Evolutionary conservation across 2,113 vertebrate species (phyloP).

Genomic region (Corvus moneduloides): DNA sequence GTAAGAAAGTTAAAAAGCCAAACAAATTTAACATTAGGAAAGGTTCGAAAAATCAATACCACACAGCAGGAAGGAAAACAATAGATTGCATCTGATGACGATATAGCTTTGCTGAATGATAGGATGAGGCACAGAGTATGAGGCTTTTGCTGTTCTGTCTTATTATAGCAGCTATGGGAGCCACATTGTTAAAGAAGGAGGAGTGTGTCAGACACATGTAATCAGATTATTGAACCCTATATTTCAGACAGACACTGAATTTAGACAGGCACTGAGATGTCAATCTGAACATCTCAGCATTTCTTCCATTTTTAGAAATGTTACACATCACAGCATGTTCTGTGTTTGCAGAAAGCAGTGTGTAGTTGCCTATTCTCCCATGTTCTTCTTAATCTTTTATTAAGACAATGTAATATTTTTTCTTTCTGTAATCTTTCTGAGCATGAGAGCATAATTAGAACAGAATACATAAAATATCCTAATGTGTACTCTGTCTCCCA

Average conservation of each 20-base stretch:
- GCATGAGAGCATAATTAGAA: neutral
- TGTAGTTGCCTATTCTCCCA: neutral
- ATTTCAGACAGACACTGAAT: conserved; percentile 17
- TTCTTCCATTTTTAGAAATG: neutral
- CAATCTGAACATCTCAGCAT: neutral
- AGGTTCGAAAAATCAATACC: conserved; percentile 62
- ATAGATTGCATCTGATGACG: conserved; percentile 5
- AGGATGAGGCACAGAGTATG: neutral
- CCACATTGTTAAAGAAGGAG: neutral
- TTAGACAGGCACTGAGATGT: conserved; percentile 20
- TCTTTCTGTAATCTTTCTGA: neutral
- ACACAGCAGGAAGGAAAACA: conserved; percentile 41
- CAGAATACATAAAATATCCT: neutral
- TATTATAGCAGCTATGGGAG: neutral
- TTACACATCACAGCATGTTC: neutral
- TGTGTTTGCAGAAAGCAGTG: neutral
- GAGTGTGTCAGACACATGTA: conserved; percentile 21
- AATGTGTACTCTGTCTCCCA: neutral
- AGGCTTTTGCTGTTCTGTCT: neutral
- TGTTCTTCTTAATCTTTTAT: neutral
- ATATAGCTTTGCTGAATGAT: neutral
- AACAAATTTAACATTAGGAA: conserved; percentile 56
- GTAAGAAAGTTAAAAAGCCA: conserved; percentile 48
- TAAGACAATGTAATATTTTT: neutral
- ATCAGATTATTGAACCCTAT: conserved; percentile 47